Evolutionary conservation across 2,888 invertebrate species (phyloP).

Genomic region (Agrochola circellaris): DNA sequence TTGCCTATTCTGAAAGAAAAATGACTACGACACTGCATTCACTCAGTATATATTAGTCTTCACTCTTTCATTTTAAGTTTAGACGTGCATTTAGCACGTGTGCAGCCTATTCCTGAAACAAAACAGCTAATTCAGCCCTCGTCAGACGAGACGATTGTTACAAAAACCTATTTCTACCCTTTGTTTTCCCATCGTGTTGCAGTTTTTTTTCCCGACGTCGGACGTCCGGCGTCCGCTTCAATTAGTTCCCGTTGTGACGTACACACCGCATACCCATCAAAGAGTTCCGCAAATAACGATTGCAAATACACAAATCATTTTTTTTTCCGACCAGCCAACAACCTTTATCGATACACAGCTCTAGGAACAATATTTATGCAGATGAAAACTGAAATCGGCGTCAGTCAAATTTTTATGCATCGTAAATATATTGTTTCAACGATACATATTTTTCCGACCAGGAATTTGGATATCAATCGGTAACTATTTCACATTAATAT

Average conservation of each 20-base stretch:
- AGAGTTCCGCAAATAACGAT: slow-evolving; percentile 58
- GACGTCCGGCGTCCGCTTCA: slow-evolving; percentile 68
- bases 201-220: slow-evolving; percentile 69
- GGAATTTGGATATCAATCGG: neutral
- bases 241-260: slow-evolving; percentile 70
- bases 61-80: slow-evolving; percentile 22
- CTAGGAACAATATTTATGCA: slow-evolving; percentile 16
- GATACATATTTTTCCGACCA: neutral
- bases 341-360: slow-evolving; percentile 12
- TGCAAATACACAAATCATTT: slow-evolving; percentile 57
- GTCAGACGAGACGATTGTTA: slow-evolving; percentile 65
- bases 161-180: slow-evolving; percentile 72
- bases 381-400: slow-evolving; percentile 24
- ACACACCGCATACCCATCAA: slow-evolving; percentile 66
- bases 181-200: slow-evolving; percentile 68
- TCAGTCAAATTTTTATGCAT: slow-evolving; percentile 20
- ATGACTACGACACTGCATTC: slow-evolving; percentile 12
- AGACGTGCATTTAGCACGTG: slow-evolving; percentile 54
- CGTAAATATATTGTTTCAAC: slow-evolving; percentile 29
- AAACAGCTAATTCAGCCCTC: slow-evolving; percentile 72
- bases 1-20: slow-evolving; percentile 49
- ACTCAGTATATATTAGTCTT: slow-evolving; percentile 38
- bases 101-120: slow-evolving; percentile 65
- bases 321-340: slow-evolving; percentile 29
- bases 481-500: neutral